Evolutionary conservation across 2,113 vertebrate species (phyloP).

Genomic region (Lanius collurio): DNA sequence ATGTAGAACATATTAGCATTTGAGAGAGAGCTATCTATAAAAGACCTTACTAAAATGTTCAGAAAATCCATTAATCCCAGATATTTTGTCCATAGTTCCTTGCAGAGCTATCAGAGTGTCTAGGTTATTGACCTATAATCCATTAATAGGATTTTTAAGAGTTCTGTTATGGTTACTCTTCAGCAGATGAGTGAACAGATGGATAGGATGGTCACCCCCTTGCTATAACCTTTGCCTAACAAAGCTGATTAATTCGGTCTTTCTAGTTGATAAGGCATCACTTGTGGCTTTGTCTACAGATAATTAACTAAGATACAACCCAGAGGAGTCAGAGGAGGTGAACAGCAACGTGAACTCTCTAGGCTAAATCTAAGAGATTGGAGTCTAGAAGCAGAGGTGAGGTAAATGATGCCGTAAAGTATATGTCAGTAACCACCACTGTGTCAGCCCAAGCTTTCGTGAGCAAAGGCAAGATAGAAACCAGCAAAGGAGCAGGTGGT

Average conservation of each 20-base stretch:
- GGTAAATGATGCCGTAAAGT: neutral
- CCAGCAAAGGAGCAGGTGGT: neutral
- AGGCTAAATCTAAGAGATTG: neutral
- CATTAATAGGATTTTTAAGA: conserved; percentile 64
- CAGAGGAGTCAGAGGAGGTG: neutral
- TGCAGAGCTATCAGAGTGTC: neutral
- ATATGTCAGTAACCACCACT: neutral
- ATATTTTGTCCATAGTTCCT: conserved; percentile 39
- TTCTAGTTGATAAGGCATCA: conserved; percentile 56
- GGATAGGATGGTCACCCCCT: conserved; percentile 28
- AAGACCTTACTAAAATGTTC: conserved; percentile 31
- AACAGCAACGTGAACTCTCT: neutral
- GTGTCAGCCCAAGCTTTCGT: accelerated
- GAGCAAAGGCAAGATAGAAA: neutral
- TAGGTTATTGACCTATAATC: conserved; percentile 62
- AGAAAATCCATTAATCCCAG: conserved; percentile 56
- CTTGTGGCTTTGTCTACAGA: conserved; percentile 22
- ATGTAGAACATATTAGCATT: conserved; percentile 46
- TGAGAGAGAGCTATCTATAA: conserved; percentile 37
- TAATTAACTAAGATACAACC: conserved; percentile 48
- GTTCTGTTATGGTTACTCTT: conserved; percentile 41
- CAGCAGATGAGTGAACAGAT: conserved; percentile 38
- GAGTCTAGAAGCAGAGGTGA: neutral
- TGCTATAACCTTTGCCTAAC: conserved; percentile 55
- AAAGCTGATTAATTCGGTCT: conserved; percentile 54